Conservation (phyloP, 1,140 invertebrate genomes). For the Microplitis mediator region DNA sequence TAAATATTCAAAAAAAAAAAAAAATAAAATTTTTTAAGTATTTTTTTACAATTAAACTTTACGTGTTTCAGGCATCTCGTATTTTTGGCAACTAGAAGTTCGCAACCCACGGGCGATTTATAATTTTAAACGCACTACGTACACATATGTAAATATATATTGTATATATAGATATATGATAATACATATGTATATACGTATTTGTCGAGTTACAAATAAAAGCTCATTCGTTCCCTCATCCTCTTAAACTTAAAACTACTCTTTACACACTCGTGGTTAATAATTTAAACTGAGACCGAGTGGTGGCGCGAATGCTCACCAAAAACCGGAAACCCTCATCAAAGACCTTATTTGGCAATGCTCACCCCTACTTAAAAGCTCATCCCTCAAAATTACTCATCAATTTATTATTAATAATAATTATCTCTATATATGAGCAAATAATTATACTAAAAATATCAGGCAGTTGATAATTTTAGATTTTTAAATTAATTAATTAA, state of each 20-base stretch:
- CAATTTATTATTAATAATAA: neutral
- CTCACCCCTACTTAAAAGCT: slow-evolving; percentile 38
- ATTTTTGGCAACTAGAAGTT: slow-evolving; percentile 38
- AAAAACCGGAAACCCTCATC: slow-evolving; percentile 47
- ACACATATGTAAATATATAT: too few relatives aligned
- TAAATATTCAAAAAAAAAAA: slow-evolving; percentile 10
- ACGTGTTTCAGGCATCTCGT: slow-evolving; percentile 36
- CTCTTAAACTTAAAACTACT: too few relatives aligned
- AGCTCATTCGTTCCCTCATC: too few relatives aligned
- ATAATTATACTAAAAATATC: too few relatives aligned
- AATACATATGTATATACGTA: neutral
- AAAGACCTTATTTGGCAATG: slow-evolving; percentile 60
- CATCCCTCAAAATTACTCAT: neutral
- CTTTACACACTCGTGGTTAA: slow-evolving; percentile 8
- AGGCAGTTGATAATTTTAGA: too few relatives aligned
- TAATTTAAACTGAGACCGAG: slow-evolving; percentile 35
- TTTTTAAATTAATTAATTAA: too few relatives aligned
- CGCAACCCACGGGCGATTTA: slow-evolving; percentile 33
- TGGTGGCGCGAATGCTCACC: slow-evolving; percentile 42
- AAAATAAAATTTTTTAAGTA: slow-evolving; percentile 18
- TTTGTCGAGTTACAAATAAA: slow-evolving; percentile 31
- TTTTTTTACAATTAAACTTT: slow-evolving; percentile 30
- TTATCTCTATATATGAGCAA: too few relatives aligned
- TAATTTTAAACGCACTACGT: slow-evolving; percentile 38
- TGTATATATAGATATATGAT: too few relatives aligned